These are phyloP conservation scores for Catalaphyllia jardinei DNA, from an alignment of 64 coral and sea anemone species.

Conservation along the genomic window DNA sequence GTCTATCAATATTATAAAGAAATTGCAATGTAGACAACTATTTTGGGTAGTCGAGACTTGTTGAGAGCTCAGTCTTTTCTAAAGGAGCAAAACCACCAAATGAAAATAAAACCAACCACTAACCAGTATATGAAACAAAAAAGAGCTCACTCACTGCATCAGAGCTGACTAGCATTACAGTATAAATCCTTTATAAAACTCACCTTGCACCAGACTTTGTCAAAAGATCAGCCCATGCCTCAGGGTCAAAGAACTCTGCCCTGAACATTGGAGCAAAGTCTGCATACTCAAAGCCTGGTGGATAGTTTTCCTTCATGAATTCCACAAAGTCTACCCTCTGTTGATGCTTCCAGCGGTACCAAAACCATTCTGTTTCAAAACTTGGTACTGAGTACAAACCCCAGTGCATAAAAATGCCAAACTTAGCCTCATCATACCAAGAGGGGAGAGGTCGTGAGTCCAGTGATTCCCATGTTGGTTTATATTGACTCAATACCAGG, in stretches of 20 bases:
- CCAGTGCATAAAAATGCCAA: slow-evolving; percentile 98
- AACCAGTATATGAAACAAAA: too few species aligned
- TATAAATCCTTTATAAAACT: neutral
- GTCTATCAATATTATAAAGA: too few species aligned
- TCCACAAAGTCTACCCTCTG: slow-evolving; percentile 59
- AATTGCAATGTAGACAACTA: too few species aligned
- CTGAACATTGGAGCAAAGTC: slow-evolving; percentile 98
- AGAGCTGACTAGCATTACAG: too few species aligned
- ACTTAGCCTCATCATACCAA: slow-evolving; percentile 97
- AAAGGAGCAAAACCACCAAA: neutral
- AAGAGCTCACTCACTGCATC: too few species aligned
- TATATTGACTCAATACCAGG: slow-evolving; percentile 49
- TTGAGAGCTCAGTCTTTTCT: too few species aligned
- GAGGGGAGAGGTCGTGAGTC: slow-evolving; percentile 78
- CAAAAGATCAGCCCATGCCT: slow-evolving; percentile 76
- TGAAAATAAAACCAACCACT: neutral
- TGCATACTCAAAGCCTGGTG: slow-evolving; percentile 78
- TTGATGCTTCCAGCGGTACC: slow-evolving; percentile 80
- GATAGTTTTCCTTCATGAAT: slow-evolving; percentile 88
- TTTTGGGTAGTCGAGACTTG: too few species aligned
- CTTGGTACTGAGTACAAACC: slow-evolving; percentile 95
- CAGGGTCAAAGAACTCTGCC: slow-evolving; percentile 95
- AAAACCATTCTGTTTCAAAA: slow-evolving; percentile 93
- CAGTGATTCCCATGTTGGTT: slow-evolving; percentile 93
- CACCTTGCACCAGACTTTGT: slow-evolving; percentile 90